A percentile compares a stretch with the other conserved stretches of the same genome.
These are phyloP conservation scores for Forbesichthys papilliferus DNA, from an alignment of 2,113 vertebrate species.

Conservation along the genomic window DNA sequence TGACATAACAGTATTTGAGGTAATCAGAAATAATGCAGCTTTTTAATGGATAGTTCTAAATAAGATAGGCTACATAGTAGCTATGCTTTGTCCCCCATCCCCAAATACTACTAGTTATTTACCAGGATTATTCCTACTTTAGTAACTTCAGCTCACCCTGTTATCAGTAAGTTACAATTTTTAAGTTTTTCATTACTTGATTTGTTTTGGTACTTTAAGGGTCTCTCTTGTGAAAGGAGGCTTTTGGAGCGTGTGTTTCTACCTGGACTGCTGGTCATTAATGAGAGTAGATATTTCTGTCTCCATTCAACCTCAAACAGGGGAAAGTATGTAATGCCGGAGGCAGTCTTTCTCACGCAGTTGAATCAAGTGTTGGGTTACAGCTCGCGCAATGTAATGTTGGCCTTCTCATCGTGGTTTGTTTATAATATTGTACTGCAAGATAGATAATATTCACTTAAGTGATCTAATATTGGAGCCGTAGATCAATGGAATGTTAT, in stretches of 20 bases:
- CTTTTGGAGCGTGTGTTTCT: neutral
- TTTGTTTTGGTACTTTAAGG: neutral
- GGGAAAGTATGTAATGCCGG: slow-evolving; percentile 45
- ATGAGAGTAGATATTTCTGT: slow-evolving; percentile 27
- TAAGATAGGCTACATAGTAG: no score
- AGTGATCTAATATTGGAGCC: no score
- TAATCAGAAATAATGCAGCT: no score
- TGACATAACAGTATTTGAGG: no score
- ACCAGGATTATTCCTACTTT: neutral
- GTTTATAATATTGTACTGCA: slow-evolving; percentile 7
- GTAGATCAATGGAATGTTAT: no score
- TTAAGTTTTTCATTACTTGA: slow-evolving; percentile 8
- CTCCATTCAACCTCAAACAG: slow-evolving; percentile 35
- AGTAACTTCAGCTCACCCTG: neutral
- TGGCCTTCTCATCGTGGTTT: slow-evolving; percentile 14
- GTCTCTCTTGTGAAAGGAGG: slow-evolving; percentile 24
- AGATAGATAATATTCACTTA: neutral
- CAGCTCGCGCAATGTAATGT: slow-evolving; percentile 40
- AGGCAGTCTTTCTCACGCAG: slow-evolving; percentile 16
- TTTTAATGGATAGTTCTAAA: no score
- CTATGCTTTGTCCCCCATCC: no score
- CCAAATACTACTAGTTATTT: neutral
- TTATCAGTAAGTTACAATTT: slow-evolving; percentile 2
- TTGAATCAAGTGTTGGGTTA: slow-evolving; percentile 39
- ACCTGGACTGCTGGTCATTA: slow-evolving; percentile 32